Evolutionary conservation across 64 coral and sea anemone species (phyloP).

Genomic region (Stylophora pistillata): DNA sequence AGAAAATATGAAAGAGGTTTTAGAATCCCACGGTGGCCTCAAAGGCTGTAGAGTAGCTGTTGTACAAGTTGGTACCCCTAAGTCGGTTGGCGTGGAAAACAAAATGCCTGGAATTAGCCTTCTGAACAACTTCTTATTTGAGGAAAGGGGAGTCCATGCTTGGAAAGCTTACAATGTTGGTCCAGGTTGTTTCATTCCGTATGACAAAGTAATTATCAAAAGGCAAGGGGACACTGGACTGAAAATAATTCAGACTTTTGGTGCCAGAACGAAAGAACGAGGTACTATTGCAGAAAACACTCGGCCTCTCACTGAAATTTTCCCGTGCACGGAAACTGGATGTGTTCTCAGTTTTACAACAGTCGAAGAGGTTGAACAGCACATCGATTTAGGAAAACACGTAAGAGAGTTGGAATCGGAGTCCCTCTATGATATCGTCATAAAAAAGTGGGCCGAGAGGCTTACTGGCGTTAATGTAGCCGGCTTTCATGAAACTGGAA

Average conservation of each 20-base stretch:
- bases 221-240: conserved; percentile 12
- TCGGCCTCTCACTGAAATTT: conserved; percentile 1
- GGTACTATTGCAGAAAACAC: conserved; percentile 20
- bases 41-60: conserved; percentile 46
- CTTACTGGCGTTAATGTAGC: conserved; percentile 13
- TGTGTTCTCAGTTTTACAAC: conserved; percentile 60
- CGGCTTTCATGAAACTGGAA: too few relatives aligned
- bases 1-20: conserved; percentile 42
- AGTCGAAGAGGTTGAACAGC: conserved; percentile 25
- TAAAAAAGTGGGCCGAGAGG: conserved; percentile 53
- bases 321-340: conserved; percentile 44
- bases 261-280: conserved; percentile 37
- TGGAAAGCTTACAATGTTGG: conserved; percentile 57
- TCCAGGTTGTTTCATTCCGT: conserved; percentile 1
- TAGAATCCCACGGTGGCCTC: conserved; percentile 42
- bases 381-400: conserved; percentile 54
- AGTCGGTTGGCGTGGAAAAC: conserved; percentile 13
- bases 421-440: conserved; percentile 34
- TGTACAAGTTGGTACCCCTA: conserved; percentile 39
- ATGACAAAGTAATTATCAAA: background rate
- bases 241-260: conserved; percentile 54
- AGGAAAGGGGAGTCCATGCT: background rate
- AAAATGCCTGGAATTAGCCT: conserved; percentile 59
- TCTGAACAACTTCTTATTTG: conserved; percentile 8
- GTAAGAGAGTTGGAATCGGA: conserved; percentile 39